Evolutionary conservation across 2,888 invertebrate species (phyloP), one percentile per base, ranked within the genome.

Genomic region (Hypselothyrea guttata): DNA sequence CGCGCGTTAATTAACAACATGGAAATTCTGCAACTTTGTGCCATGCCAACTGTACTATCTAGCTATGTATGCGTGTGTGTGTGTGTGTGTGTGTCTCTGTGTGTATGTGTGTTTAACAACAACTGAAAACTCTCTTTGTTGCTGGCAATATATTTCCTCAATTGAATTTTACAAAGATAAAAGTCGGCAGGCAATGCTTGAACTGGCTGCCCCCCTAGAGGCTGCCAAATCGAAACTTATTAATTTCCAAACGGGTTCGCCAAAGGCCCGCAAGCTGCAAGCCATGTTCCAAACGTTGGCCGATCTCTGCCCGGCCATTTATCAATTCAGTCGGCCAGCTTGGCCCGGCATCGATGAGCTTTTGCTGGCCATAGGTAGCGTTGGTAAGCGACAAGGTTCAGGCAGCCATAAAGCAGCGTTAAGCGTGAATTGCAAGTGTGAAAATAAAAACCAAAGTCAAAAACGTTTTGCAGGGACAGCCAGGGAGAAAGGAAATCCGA

Each of bases 191-290:
- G 31, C 51, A 42, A 13, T 9, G 18, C 31, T 31, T 35, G 41
- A 54, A 54, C 52, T 66, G 57, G 60, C 52, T 56, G 59, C 54
- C 57, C 54, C 51, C 69, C 44, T 60, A 45, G 59, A 37, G 63
- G 59, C 62, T 27, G 55, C 61, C 75, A 81, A 84, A 84, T 84
- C 84, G 78, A 68, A 67, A 71, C 82, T 84, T 78, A 78, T 78
- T 78, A 84, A 78, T 84, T 81, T 69, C 49, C 68, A 63, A 81
- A 77, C 68, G 72, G 56, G 71, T 76, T 77, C 54, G 81, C 76
- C 71, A 63, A 78, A 75, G 70, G 76, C 79, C 56, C 58, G 28
- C 13, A 65, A 38, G 35, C 33, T 33, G 34, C 31, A 60, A 9
- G 16, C 44, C 16, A 44, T 4, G 22, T 5, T 22, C 22, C 22